These are phyloP conservation scores for Tuberolachnus salignus DNA, from an alignment of 2,888 invertebrate genomes.

Conservation along the genomic window DNA sequence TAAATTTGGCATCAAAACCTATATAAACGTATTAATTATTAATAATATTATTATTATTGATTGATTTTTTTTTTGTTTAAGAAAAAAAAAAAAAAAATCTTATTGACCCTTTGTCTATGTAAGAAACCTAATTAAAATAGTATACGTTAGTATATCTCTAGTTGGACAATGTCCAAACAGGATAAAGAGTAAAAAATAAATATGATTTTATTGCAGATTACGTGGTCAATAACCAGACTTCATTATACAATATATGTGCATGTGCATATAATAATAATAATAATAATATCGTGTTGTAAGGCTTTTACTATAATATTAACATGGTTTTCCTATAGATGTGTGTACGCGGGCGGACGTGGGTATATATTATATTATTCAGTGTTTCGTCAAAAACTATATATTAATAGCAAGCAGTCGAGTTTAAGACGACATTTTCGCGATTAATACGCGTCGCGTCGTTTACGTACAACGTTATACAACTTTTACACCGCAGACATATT, in stretches of 20 bases:
- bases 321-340: not conserved
- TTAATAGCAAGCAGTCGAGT: not conserved
- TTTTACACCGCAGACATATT: no score
- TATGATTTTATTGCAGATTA: slow-evolving; percentile 45
- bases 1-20: no score
- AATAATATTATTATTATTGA: no score
- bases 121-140: no score
- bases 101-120: no score
- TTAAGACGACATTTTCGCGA: no score
- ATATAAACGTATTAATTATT: no score
- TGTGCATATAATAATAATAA: not conserved
- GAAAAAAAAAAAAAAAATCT: no score
- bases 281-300: slow-evolving; percentile 1
- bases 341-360: slow-evolving; percentile 19
- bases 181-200: slow-evolving; percentile 30
- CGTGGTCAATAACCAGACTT: slow-evolving; percentile 46
- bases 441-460: no score
- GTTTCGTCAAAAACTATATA: slow-evolving; percentile 2
- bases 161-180: slow-evolving; percentile 40
- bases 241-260: not conserved
- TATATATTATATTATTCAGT: not conserved
- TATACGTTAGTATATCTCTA: no score
- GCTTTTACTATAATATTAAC: slow-evolving; percentile 9
- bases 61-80: no score
- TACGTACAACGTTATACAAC: no score